These are phyloP conservation scores for Creontiades dilutus DNA, from an alignment of 2,888 invertebrate species.

Conservation along the genomic window DNA sequence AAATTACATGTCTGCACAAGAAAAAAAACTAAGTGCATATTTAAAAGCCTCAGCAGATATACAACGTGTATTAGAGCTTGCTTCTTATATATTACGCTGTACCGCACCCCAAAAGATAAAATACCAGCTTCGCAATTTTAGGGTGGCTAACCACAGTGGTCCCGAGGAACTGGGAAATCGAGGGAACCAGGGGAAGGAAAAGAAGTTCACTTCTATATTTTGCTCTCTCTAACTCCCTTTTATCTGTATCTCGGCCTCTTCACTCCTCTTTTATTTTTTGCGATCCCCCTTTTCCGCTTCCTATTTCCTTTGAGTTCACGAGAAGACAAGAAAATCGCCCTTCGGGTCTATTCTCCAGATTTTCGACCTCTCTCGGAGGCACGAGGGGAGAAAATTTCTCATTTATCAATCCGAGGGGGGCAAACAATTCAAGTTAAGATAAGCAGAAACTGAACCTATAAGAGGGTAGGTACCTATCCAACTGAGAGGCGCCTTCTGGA, in stretches of 20 bases:
- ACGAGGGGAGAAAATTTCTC: slow-evolving; percentile 33
- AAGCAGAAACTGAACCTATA: slow-evolving; percentile 50
- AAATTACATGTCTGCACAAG: too few relatives aligned
- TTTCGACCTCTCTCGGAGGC: slow-evolving; percentile 17
- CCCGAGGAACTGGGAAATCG: not conserved
- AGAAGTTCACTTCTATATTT: slow-evolving; percentile 7
- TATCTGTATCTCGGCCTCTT: slow-evolving; percentile 18
- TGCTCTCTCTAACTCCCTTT: not conserved
- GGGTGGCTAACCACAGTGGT: not conserved
- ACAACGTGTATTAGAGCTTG: too few relatives aligned
- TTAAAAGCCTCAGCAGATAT: too few relatives aligned
- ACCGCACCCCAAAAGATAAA: not conserved
- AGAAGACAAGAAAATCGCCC: slow-evolving; percentile 11
- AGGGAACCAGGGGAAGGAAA: not conserved
- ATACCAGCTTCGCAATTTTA: not conserved
- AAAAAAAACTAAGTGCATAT: too few relatives aligned
- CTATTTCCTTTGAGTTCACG: not conserved
- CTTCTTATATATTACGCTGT: too few relatives aligned
- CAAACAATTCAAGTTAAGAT: slow-evolving; percentile 53
- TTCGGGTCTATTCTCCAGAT: not conserved
- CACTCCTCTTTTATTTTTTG: not conserved
- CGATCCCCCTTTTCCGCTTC: not conserved
- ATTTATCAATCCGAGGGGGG: slow-evolving; percentile 54
- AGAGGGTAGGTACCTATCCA: not conserved
- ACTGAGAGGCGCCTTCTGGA: slow-evolving; percentile 11